Evolutionary conservation across 2,113 vertebrate species (phyloP), one percentile per base, ranked within the genome.

Genomic region (Protomyctophum bolini): DNA sequence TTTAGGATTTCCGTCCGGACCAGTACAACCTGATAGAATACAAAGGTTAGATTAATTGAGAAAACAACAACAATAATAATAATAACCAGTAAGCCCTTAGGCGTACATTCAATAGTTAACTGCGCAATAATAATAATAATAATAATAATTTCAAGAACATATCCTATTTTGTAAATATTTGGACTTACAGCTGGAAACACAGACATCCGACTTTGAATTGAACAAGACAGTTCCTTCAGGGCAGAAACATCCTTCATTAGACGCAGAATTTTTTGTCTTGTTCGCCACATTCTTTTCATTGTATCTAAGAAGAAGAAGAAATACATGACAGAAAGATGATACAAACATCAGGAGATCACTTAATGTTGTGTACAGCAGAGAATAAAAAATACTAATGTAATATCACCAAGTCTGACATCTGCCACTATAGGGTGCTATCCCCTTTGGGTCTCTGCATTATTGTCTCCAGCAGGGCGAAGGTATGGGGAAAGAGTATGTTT

Each of bases 221-320:
- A 93, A 74, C 0, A 91, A 81, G 0, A 7, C 82, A 29, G 0
- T 79, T 69, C 84, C 91, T 2, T 84, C 70, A 0, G 92, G 94
- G 47, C 96, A 98, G 92, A 92, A 96, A 81, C 96, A 98, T 72
- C 96, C 96, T 81, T 98, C 96, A 41, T 41, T 1, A 41, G 33
- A 41, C 0, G 68, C 83, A 55, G 70, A 10, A 6, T 0, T 0
- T 77, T 50, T 8, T 71, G 85, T 0, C 48, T 0, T 64, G 45
- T 41, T 28, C 10, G 63, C 7, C 33, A 41, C 33, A 6, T 41
- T 41, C 33, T 64, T 72, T 0, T 86, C 28, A 82, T 89, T 90
- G 63, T 82, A 90, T 70, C 91, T 92, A 65, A 54, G 58, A 50
- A 55, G 21, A 21, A 49, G 0, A 61, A 68, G 7, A 78, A 6